A percentile compares a stretch with the other conserved stretches of the same genome.
These are phyloP conservation scores for Macrotrachela quadricornifera DNA, from an alignment of 1,140 invertebrate genomes.

Conservation along the genomic window DNA sequence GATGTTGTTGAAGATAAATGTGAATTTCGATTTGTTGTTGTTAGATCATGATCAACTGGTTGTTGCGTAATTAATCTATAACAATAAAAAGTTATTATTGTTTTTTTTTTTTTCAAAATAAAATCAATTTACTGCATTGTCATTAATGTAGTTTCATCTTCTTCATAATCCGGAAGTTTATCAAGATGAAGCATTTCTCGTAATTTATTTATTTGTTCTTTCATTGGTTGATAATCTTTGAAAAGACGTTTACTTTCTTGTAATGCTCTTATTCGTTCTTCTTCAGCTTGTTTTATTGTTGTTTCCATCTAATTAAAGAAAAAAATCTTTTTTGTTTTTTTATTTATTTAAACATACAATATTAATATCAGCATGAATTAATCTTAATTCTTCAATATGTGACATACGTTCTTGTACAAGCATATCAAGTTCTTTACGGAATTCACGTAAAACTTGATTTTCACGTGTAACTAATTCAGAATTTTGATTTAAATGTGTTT, in stretches of 20 bases:
- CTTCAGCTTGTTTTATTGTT: conserved; percentile 85
- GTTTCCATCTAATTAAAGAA: conserved; percentile 58
- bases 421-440: conserved; percentile 80
- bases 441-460: conserved; percentile 71
- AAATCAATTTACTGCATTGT: conserved; percentile 44
- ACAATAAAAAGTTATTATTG: no score
- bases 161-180: conserved; percentile 63
- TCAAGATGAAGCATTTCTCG: conserved; percentile 63
- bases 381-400: conserved; percentile 80
- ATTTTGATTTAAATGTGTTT: no score
- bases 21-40: neutral
- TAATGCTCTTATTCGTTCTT: conserved; percentile 61
- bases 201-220: conserved; percentile 69
- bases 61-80: no score
- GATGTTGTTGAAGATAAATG: neutral
- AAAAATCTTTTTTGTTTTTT: neutral
- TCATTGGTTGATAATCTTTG: conserved; percentile 73
- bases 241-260: conserved; percentile 66
- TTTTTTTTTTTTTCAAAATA: neutral
- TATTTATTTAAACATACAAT: conserved; percentile 37
- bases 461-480: conserved; percentile 31
- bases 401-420: conserved; percentile 93
- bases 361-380: conserved; percentile 94
- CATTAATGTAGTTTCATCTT: conserved; percentile 57
- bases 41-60: neutral